A percentile compares a stretch with the other conserved stretches of the same genome.
Evolutionary conservation across 1,140 invertebrate genomes (phyloP).

Genomic region (Euglossa dilemma): DNA sequence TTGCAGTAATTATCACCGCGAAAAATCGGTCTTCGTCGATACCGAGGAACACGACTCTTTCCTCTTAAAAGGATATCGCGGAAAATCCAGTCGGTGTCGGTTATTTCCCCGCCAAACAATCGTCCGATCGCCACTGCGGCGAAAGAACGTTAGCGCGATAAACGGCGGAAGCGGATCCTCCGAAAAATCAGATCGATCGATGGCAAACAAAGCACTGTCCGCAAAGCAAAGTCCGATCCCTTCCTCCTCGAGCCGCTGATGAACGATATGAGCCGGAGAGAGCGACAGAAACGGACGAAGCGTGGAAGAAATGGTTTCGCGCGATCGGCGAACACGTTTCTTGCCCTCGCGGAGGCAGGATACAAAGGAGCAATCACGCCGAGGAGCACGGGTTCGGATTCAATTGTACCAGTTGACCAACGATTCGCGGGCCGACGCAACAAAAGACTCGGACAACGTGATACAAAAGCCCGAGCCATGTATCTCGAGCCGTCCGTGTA

Average conservation of each 20-base stretch:
- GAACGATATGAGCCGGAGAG: background rate
- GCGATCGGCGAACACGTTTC: background rate
- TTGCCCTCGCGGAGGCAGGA: background rate
- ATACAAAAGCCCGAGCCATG: conserved; percentile 27
- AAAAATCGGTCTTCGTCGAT: no score
- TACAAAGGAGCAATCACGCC: conserved; percentile 2
- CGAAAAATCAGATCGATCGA: background rate
- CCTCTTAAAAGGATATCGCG: no score
- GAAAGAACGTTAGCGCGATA: background rate
- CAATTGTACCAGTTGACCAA: conserved; percentile 14
- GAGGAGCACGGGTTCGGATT: conserved; percentile 10
- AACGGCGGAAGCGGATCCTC: background rate
- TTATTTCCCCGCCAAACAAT: no score
- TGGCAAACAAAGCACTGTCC: background rate
- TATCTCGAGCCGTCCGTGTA: conserved; percentile 32
- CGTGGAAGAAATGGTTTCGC: background rate
- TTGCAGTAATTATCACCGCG: no score
- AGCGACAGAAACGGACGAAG: background rate
- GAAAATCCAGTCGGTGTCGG: no score
- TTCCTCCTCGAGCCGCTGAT: background rate
- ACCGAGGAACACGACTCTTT: no score
- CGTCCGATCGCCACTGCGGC: background rate
- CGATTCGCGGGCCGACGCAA: conserved; percentile 7
- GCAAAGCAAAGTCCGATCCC: background rate
- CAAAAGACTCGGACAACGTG: conserved; percentile 33